phyloP scores from a whole-genome alignment of 1,140 invertebrate genomes.

The Zeugodacus cucurbitae region DNA sequence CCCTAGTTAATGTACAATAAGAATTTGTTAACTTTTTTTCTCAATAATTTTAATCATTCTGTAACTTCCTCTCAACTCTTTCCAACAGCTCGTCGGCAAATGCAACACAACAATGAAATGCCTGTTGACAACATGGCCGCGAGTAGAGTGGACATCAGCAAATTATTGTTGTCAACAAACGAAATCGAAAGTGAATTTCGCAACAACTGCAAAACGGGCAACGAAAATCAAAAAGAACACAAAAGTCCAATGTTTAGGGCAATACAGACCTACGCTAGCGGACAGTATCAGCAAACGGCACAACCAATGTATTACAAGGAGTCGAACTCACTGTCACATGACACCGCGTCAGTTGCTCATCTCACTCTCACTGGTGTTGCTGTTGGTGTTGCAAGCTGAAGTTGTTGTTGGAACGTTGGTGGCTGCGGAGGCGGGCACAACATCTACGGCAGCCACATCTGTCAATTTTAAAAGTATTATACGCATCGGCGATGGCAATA shows the following conservation, averaged over 20 bases:
- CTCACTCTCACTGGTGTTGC: not conserved
- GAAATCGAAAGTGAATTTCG: conserved; percentile 6
- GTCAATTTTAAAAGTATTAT: conserved; percentile 48
- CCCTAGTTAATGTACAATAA: too few species aligned
- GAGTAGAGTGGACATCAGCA: conserved; percentile 46
- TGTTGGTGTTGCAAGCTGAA: not conserved
- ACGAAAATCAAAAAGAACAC: not conserved
- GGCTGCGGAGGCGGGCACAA: not conserved
- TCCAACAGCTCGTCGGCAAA: conserved; percentile 43
- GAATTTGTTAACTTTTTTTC: too few species aligned
- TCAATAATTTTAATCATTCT: not conserved
- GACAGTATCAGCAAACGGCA: not conserved
- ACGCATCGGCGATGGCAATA: conserved; percentile 60
- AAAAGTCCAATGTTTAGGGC: not conserved
- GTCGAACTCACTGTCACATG: not conserved
- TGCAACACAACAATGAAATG: conserved; percentile 65
- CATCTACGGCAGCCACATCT: conserved; percentile 38
- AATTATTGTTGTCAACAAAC: conserved; percentile 37
- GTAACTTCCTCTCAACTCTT: not conserved
- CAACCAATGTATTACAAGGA: not conserved
- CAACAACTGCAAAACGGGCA: not conserved
- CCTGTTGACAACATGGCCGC: conserved; percentile 78
- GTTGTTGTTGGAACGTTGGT: not conserved
- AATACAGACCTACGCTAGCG: conserved; percentile 11
- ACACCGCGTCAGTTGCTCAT: not conserved